phyloP scores from a whole-genome alignment of 1,140 invertebrate species.

The Brachionus sp. region DNA sequence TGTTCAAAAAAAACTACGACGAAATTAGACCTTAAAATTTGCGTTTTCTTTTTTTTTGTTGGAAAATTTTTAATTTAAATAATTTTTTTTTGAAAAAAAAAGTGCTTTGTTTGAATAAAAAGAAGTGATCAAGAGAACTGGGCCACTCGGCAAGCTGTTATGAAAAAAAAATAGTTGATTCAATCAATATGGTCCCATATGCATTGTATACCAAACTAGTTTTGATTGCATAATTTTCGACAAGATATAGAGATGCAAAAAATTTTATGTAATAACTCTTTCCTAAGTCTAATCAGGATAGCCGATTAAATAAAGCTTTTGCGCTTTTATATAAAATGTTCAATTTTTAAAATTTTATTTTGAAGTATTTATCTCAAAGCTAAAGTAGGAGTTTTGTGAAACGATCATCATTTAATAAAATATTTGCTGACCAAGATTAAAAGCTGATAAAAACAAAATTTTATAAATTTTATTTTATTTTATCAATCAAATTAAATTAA shows the following conservation, averaged over 20 bases:
- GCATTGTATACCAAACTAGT: neutral
- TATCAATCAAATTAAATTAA: neutral
- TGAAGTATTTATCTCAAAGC: neutral
- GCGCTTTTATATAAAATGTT: neutral
- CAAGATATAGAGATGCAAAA: neutral
- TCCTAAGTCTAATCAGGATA: neutral
- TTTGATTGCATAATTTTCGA: neutral
- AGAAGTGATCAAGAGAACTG: neutral
- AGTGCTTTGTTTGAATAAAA: neutral
- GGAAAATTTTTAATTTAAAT: neutral
- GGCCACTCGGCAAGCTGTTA: neutral
- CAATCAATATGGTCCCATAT: neutral
- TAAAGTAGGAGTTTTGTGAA: neutral
- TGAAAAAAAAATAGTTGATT: neutral
- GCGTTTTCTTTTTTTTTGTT: neutral
- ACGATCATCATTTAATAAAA: neutral
- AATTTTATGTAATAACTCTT: neutral
- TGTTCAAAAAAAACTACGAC: neutral
- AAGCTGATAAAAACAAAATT: neutral
- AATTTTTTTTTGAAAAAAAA: neutral
- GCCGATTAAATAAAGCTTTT: neutral
- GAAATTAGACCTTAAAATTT: neutral
- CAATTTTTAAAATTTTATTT: neutral
- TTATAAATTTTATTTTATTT: neutral
- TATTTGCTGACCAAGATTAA: neutral